Base-by-base conservation (phyloP, 1,140 invertebrate genomes). In the Tribolium castaneum region DNA sequence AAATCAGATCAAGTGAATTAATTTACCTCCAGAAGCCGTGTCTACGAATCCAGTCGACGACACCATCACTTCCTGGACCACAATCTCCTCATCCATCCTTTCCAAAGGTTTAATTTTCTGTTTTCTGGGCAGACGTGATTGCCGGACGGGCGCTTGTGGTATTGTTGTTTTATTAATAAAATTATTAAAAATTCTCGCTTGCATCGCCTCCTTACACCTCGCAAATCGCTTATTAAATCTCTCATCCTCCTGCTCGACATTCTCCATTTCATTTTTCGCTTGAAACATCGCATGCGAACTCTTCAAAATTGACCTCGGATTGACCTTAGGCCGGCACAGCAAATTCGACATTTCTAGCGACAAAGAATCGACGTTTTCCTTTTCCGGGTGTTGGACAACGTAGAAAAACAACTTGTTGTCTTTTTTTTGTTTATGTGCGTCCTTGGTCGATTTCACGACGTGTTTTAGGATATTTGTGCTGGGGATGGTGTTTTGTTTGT, bases 111-210 rank as follows among this genome's bases (percentile, higher is more conserved):
- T 85, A 16, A 86, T 86, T 49, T 82, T 75, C 72, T 86, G 85
- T 59, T 86, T 86, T 45, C 85, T 79, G 10, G 85, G 85, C 49
- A 84, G 78, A 39, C 85, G 74, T 6, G 76, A 59, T 76, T 84
- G 77, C 9, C 85, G 56, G n/a, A 84, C 74, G 3, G 85, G 85
- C 3, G 83, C 84, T 12, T 83, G 80, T 9, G 82, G 76, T 52
- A 86, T 85, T 13, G 83, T 86, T 0, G 85, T 85, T 73, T 83
- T 82, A 71, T 82, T 82, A 39, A 86, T 83, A 59, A 82, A 85
- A 78, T 86, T 84, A 62, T 84, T 80, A 73, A 86, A 83, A 10
- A 78, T 35, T 73, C 77, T 82, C 2, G 82, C 83, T 70, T 83
- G 80, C 22, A 81, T 78, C 2, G 82, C 82, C 45, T 85, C 83